Conservation (phyloP, 2,113 vertebrate genomes). For the Nibea coibor region DNA sequence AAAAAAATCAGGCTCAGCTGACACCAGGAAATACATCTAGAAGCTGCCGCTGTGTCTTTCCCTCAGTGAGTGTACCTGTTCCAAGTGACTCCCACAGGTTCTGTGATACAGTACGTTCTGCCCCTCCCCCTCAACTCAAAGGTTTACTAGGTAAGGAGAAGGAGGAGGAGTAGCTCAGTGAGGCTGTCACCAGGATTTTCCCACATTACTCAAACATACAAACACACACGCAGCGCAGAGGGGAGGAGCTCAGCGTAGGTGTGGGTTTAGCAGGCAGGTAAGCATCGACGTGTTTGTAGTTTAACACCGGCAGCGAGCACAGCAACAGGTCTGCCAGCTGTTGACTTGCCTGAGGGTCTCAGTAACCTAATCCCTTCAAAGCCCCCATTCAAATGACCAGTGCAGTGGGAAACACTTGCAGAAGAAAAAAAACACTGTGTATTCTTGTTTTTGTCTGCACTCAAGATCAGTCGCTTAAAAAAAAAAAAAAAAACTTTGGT, state of each 20-base stretch:
- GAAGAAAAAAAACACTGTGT: neutral
- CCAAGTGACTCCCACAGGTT: constrained; percentile 69
- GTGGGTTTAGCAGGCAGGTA: constrained; percentile 59
- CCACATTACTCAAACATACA: constrained; percentile 69
- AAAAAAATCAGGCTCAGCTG: constrained; percentile 16
- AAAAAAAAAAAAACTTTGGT: neutral
- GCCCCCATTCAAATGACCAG: neutral
- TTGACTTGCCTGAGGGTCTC: constrained; percentile 39
- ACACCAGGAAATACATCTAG: constrained; percentile 65
- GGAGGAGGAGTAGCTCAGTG: constrained; percentile 48
- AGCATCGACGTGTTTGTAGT: constrained; percentile 43
- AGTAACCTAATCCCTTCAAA: constrained; percentile 51
- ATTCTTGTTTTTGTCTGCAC: neutral
- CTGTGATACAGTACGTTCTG: constrained; percentile 44
- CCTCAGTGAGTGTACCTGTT: constrained; percentile 74
- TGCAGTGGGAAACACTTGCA: neutral
- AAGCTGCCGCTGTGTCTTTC: constrained; percentile 28
- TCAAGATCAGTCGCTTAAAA: neutral
- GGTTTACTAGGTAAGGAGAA: constrained; percentile 46
- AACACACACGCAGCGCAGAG: neutral
- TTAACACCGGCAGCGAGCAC: constrained; percentile 22
- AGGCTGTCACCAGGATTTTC: constrained; percentile 60
- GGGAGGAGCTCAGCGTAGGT: constrained; percentile 54
- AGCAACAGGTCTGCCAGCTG: constrained; percentile 64
- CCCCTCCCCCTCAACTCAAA: constrained; percentile 64